These are phyloP conservation scores for Stenurella melanura DNA, from an alignment of 2,888 invertebrate species.

Conservation along the genomic window DNA sequence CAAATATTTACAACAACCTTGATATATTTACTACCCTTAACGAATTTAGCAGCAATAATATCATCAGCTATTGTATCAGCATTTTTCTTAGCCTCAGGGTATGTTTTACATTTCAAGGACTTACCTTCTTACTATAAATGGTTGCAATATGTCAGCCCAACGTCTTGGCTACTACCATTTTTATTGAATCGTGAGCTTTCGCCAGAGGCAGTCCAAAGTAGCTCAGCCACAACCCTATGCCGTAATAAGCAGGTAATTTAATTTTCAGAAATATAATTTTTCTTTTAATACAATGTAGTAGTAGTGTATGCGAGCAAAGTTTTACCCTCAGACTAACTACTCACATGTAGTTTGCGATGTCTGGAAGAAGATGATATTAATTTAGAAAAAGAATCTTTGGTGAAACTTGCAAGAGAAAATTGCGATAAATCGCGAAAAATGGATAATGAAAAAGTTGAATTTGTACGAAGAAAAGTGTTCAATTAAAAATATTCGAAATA, in stretches of 20 bases:
- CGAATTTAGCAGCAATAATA: constrained; percentile 79
- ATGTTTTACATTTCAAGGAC: constrained; percentile 81
- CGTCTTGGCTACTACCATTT: constrained; percentile 83
- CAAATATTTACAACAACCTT: constrained; percentile 82
- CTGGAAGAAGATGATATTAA: too few species aligned
- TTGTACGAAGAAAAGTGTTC: too few species aligned
- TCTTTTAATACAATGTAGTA: too few species aligned
- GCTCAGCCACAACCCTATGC: constrained; percentile 77
- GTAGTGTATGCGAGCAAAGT: too few species aligned
- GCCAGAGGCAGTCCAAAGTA: constrained; percentile 77
- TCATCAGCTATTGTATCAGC: constrained; percentile 78
- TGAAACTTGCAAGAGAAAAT: too few species aligned
- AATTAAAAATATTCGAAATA: too few species aligned
- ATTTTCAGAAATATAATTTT: background rate
- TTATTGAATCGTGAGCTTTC: constrained; percentile 81
- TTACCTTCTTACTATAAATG: constrained; percentile 80
- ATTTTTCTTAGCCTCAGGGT: constrained; percentile 80
- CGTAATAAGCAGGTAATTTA: constrained; percentile 82
- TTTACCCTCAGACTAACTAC: too few species aligned
- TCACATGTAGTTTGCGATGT: too few species aligned
- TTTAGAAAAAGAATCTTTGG: too few species aligned
- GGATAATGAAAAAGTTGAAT: too few species aligned
- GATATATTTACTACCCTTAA: constrained; percentile 80
- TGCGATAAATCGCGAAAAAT: too few species aligned
- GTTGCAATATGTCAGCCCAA: constrained; percentile 82